Base-by-base conservation (phyloP, 2,888 invertebrate genomes). In the Andrena camellia region DNA sequence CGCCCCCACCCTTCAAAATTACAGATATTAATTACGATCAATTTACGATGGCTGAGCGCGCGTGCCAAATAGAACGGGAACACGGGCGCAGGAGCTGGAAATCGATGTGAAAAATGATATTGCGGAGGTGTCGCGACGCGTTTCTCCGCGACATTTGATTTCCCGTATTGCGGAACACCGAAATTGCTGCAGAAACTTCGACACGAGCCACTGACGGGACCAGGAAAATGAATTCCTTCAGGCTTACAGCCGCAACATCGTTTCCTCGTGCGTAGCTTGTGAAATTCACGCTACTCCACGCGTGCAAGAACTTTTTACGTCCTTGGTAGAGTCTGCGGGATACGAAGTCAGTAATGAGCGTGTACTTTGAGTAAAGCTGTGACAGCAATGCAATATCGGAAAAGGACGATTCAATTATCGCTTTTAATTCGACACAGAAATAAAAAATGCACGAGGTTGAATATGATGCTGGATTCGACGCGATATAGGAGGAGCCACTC, bases 91-190 rank as follows among this genome's bases (percentile, higher is more conserved):
- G 48, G 0, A 26, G n/a, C 64, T 50, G 3, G 50, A 48, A 60
- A 66, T 59, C 57, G 60, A 74, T 20, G 31, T 71, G 71, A 82
- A 75, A 81, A 81, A 82, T 81, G 81, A 71, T 70, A 71, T 62
- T 35, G 71, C 64, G 26, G 59, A 33, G 26, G 29, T 50, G 50
- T 42, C 54, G 48, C 62, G 57, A 52, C 67, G 66, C 66, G 66
- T 62, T 63, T 48, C 57, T 31, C 48, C 23, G 63, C 33, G 62
- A 63, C 66, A 48, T 66, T 81, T 67, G 83, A 73, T 83, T 83
- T 73, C 70, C 66, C 33, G 57, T 69, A 68, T 75, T 62, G 75
- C 17, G 26, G 50, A 26, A 6, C 8, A 59, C 1, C 26, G 26
- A 20, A 35, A 50, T 42, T 17, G 74, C 50, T 57, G 29, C 23